Percentiles rank a stretch among this genome's conserved stretches.
phyloP scores from a whole-genome alignment of 2,113 vertebrate species.

The Paraplagusia blochii region DNA sequence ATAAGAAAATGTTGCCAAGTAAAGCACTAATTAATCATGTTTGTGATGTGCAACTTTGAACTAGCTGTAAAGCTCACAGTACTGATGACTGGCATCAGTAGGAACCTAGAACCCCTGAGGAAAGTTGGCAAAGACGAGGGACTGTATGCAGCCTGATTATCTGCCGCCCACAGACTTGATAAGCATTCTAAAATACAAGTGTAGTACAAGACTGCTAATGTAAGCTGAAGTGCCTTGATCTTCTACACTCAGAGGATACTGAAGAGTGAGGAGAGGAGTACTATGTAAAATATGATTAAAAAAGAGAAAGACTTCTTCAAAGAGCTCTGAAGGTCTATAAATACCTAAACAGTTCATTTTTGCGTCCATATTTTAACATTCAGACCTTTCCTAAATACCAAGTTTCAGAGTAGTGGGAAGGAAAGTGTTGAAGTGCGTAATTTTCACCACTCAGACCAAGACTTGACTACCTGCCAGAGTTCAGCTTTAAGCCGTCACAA shows the following conservation, averaged over 20 bases:
- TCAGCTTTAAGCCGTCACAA: too few relatives aligned
- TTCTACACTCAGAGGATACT: conserved; percentile 16
- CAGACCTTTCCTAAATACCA: too few relatives aligned
- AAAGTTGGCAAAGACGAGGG: conserved; percentile 10
- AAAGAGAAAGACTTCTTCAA: too few relatives aligned
- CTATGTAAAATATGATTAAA: conserved; percentile 8
- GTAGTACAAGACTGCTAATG: conserved; percentile 26
- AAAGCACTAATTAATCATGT: conserved; percentile 16
- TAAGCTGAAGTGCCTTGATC: conserved; percentile 37
- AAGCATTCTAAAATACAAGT: conserved; percentile 39
- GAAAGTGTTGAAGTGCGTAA: too few relatives aligned
- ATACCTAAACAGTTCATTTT: too few relatives aligned
- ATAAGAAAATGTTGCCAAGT: background rate
- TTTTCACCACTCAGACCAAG: too few relatives aligned
- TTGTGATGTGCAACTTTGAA: conserved; percentile 21
- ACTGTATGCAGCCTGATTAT: conserved; percentile 27
- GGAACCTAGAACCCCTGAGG: conserved; percentile 36
- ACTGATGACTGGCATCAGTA: conserved; percentile 34
- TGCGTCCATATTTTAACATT: too few relatives aligned
- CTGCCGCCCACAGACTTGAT: conserved; percentile 24
- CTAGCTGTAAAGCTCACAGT: conserved; percentile 26
- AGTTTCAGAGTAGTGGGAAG: too few relatives aligned
- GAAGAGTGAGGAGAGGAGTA: conserved; percentile 7
- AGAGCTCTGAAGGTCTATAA: too few relatives aligned
- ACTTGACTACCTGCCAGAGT: too few relatives aligned